Evolutionary conservation across 2,888 invertebrate species (phyloP).

Genomic region (Stegana nigrithorax): DNA sequence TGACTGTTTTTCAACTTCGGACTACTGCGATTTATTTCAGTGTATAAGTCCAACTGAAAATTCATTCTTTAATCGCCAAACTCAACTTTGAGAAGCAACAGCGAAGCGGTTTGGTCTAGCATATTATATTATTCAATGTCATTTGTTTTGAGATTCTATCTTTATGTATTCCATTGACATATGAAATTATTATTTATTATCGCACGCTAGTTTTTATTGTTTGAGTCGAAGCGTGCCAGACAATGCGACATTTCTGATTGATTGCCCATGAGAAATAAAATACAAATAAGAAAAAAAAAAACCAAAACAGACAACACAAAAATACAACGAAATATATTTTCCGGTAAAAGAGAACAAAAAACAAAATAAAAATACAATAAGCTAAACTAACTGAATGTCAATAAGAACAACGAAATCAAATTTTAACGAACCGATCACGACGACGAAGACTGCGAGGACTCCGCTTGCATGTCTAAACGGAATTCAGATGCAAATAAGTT

Average conservation of each 20-base stretch:
- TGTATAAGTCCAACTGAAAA: no score
- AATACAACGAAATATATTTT: background rate
- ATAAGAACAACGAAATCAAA: constrained; percentile 3
- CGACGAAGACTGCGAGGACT: background rate
- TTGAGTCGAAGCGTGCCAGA: constrained; percentile 51
- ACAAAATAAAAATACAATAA: constrained; percentile 2
- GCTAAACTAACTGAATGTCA: background rate
- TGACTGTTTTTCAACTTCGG: no score
- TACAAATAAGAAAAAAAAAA: background rate
- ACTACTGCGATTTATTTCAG: no score
- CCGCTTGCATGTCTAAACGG: constrained; percentile 9
- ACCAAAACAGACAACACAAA: background rate
- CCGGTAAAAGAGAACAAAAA: background rate
- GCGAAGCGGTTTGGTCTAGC: no score
- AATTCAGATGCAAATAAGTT: constrained; percentile 17
- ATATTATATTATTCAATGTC: no score
- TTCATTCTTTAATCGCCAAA: no score
- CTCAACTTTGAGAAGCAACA: no score
- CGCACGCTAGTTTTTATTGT: no score
- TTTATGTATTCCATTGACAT: no score
- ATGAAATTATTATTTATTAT: no score
- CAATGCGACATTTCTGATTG: constrained; percentile 47
- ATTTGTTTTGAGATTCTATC: no score
- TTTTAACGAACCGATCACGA: background rate
- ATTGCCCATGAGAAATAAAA: constrained; percentile 31